Base-by-base conservation (phyloP, 2,888 invertebrate genomes). In the Mactromeris polynyma region DNA sequence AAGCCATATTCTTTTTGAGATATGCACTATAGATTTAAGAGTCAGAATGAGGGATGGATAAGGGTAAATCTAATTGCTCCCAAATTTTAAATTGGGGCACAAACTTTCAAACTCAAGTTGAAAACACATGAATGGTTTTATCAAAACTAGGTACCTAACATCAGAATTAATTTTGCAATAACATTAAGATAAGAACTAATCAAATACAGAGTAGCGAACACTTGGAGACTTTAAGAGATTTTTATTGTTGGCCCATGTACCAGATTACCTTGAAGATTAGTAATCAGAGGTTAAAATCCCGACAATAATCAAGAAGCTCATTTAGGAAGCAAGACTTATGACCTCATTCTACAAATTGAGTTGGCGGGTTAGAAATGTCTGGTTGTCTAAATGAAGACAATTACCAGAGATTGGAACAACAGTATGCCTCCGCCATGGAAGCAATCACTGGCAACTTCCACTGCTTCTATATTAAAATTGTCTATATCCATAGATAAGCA, bases 341-440 rank as follows among this genome's bases (percentile, higher is more conserved):
- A 40, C 64, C 40, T 82, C 69, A 26, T 82, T 82, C 31, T 19
- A 54, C 40, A 83, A 83, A 83, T 83, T 83, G 73, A 83, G 54
- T 83, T 69, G 69, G 73, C 83, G 26, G 83, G 83, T 73, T 73
- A 73, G 26, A 83, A 2, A 9, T 46, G 83, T 83, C 83, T 83
- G 83, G 73, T 31, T 21, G 42, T 21, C 19, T 83, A 83, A 73
- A 83, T 83, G 83, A 83, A 73, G 73, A 83, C 46, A 83, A 73
- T 83, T 83, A 82, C 64, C n/a, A 46, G 26, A 58, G 83, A 83
- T 46, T 73, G 73, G 58, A 73, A 73, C 73, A 36, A 73, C 36
- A 64, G 58, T 26, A 11, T 26, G 26, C 73, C 36, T 36, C 26
- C 36, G 36, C 19, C 73, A 73, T 36, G 19, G 33, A 33, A 73